Conservation (phyloP, 1,140 invertebrate genomes). For the Tetramorium alpestre region DNA sequence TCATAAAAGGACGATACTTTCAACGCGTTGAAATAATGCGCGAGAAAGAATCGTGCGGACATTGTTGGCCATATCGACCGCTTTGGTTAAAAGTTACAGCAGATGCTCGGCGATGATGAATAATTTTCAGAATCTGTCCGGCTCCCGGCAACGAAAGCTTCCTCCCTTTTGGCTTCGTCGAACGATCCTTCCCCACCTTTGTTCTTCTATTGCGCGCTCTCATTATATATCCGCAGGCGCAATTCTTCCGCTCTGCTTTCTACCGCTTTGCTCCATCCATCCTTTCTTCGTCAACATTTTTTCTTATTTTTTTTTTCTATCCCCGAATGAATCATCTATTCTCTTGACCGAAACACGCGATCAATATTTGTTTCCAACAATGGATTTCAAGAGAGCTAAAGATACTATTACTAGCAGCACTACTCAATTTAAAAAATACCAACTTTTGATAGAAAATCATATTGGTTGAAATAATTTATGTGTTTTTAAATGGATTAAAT, state of each 20-base stretch:
- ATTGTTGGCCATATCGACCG: constrained; percentile 39
- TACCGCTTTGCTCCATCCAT: neutral
- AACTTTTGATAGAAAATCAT: neutral
- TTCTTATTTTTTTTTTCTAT: neutral
- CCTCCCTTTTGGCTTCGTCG: constrained; percentile 33
- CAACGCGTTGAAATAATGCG: constrained; percentile 8
- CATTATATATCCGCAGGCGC: constrained; percentile 33
- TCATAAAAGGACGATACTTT: neutral
- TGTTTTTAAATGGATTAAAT: neutral
- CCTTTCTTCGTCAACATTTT: constrained; percentile 41
- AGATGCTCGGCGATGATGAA: constrained; percentile 48
- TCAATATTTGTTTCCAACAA: constrained; percentile 15
- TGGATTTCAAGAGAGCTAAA: neutral
- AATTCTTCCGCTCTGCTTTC: constrained; percentile 49
- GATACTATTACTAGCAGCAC: neutral
- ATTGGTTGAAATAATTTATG: neutral
- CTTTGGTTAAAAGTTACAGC: constrained; percentile 48
- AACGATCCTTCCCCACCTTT: constrained; percentile 36
- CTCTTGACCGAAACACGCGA: neutral
- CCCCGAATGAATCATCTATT: neutral
- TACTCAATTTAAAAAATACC: neutral
- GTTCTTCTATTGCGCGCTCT: constrained; percentile 49
- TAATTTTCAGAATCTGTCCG: constrained; percentile 50
- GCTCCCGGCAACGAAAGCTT: neutral
- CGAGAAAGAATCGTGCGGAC: neutral